Evolutionary conservation across 2,888 invertebrate species (phyloP).

Genomic region (Argyresthia albistria): DNA sequence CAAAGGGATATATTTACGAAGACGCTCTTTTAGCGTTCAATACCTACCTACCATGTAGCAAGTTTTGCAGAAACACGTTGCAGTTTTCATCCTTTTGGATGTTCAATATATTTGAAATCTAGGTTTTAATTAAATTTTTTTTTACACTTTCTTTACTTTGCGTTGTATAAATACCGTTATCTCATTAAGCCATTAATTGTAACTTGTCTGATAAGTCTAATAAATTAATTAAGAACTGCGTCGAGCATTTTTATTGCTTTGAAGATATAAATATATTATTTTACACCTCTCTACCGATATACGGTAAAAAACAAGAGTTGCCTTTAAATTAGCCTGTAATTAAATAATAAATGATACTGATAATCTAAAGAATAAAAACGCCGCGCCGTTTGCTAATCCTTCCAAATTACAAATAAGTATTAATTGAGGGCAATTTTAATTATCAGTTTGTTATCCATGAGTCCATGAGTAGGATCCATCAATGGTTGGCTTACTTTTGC

Average conservation of each 20-base stretch:
- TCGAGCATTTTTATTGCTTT: not conserved
- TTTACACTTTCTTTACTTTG: not conserved
- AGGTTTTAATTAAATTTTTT: no score
- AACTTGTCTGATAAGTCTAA: not conserved
- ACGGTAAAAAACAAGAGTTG: conserved; percentile 34
- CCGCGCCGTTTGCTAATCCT: conserved; percentile 49
- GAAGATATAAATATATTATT: conserved; percentile 23
- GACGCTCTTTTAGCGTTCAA: no score
- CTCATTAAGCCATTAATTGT: conserved; percentile 4
- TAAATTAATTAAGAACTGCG: conserved; percentile 5
- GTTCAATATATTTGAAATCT: no score
- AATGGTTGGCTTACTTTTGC: no score
- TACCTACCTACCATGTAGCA: no score
- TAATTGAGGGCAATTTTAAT: conserved; percentile 66
- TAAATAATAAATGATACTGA: conserved; percentile 67
- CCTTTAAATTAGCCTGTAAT: conserved; percentile 43
- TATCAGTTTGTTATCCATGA: conserved; percentile 29
- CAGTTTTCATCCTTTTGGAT: no score
- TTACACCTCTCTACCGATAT: conserved; percentile 39
- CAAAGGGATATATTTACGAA: no score
- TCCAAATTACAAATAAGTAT: conserved; percentile 9
- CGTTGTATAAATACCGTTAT: not conserved
- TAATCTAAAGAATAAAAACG: conserved; percentile 36
- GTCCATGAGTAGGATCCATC: no score
- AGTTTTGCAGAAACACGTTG: no score